These are phyloP conservation scores for Etia nguti DNA, from an alignment of 2,113 vertebrate species.

Conservation along the genomic window DNA sequence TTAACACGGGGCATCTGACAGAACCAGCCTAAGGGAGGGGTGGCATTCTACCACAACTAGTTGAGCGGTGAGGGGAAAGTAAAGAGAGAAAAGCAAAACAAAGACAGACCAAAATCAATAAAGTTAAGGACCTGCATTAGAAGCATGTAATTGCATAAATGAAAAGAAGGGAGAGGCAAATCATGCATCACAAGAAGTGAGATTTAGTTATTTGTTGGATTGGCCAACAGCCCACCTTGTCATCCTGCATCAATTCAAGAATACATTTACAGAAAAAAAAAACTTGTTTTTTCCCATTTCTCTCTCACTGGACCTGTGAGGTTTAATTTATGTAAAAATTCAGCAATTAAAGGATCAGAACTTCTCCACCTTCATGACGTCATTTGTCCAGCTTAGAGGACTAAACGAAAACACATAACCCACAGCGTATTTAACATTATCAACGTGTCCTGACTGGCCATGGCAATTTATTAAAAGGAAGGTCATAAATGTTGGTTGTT, in stretches of 20 bases:
- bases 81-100: background rate
- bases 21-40: background rate
- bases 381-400: background rate
- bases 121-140: background rate
- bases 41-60: background rate
- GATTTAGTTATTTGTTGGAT: background rate
- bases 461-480: background rate
- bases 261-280: background rate
- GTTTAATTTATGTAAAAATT: background rate
- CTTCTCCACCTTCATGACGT: background rate
- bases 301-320: background rate
- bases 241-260: background rate
- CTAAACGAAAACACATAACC: background rate
- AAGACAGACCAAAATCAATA: background rate
- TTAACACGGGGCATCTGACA: background rate
- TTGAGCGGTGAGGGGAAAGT: background rate
- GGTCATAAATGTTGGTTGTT: slow-evolving; percentile 8
- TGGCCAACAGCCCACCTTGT: background rate
- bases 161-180: background rate
- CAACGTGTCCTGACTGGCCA: background rate
- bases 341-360: background rate
- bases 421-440: background rate
- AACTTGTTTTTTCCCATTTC: background rate
- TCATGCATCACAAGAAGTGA: background rate
- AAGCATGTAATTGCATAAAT: background rate